Evolutionary conservation across 1,140 invertebrate genomes (phyloP).

Genomic region (Mya arenaria): DNA sequence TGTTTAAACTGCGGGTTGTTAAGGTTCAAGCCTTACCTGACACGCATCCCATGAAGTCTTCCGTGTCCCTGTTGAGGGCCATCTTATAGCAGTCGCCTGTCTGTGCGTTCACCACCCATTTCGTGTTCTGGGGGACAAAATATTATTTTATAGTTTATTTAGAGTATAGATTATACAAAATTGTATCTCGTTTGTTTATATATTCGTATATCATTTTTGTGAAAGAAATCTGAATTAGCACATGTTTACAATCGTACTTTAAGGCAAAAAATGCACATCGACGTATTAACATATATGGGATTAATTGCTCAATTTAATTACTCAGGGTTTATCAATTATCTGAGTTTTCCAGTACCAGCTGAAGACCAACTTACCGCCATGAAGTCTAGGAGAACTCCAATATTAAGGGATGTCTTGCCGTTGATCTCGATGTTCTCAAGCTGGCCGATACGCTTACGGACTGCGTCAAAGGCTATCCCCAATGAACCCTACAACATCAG

Average conservation of each 20-base stretch:
- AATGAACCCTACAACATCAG: not conserved
- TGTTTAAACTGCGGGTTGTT: too few species aligned
- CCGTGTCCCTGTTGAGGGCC: constrained; percentile 7
- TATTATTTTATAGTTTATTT: too few species aligned
- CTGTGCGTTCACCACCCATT: constrained; percentile 13
- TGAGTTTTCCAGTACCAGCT: too few species aligned
- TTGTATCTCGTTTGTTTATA: too few species aligned
- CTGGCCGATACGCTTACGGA: constrained; percentile 33
- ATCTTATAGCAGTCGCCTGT: constrained; percentile 24
- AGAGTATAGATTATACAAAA: too few species aligned
- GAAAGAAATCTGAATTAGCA: too few species aligned
- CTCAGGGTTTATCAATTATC: too few species aligned
- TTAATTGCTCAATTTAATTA: too few species aligned
- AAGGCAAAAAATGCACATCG: too few species aligned
- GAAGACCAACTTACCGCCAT: constrained; percentile 11
- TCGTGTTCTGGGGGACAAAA: constrained; percentile 24
- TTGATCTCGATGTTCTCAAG: constrained; percentile 13
- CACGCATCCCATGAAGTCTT: constrained; percentile 39
- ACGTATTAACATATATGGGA: too few species aligned
- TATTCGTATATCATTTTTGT: too few species aligned
- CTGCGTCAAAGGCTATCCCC: constrained; percentile 31
- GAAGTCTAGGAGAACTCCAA: constrained; percentile 39
- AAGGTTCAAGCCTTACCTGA: constrained; percentile 29
- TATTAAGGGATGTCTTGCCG: not conserved
- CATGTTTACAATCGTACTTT: too few species aligned